These are phyloP conservation scores for Oscheius sp. DNA, from an alignment of 2,888 invertebrate genomes.

Conservation along the genomic window DNA sequence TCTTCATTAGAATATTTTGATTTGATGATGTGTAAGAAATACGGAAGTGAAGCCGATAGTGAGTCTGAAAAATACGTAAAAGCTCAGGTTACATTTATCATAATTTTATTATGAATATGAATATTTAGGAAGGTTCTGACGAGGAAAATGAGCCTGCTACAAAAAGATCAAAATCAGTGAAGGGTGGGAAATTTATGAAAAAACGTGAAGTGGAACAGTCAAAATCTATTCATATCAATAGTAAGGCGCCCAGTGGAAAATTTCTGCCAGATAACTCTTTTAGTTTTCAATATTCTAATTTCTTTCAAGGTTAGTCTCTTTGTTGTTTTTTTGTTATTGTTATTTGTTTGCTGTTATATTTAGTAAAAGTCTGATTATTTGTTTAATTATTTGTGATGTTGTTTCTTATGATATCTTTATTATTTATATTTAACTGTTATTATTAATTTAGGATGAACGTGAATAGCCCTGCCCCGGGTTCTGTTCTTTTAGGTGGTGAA, in stretches of 20 bases:
- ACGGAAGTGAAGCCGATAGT: conserved; percentile 42
- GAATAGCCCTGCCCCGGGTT: conserved; percentile 49
- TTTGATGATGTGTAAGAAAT: conserved; percentile 49
- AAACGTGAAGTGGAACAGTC: conserved; percentile 37
- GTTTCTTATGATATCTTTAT: not conserved
- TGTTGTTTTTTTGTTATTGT: conserved; percentile 32
- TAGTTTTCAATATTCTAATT: conserved; percentile 34
- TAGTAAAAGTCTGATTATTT: not conserved
- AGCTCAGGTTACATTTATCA: no score
- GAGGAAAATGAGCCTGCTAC: conserved; percentile 40
- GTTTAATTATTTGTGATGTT: not conserved
- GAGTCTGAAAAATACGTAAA: conserved; percentile 33
- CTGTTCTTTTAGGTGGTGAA: conserved; percentile 47
- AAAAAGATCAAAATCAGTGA: conserved; percentile 24
- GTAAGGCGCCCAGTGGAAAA: conserved; percentile 32
- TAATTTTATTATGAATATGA: no score
- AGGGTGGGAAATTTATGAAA: conserved; percentile 37
- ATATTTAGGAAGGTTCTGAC: conserved; percentile 32
- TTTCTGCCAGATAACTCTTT: conserved; percentile 35
- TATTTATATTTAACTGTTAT: not conserved
- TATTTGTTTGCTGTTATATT: conserved; percentile 23
- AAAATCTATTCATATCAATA: conserved; percentile 35
- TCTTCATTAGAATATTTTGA: conserved; percentile 46
- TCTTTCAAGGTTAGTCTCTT: conserved; percentile 30
- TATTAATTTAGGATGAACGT: conserved; percentile 36